phyloP scores from a whole-genome alignment of 2,797 vertebrate species.

The Borostomias antarcticus region DNA sequence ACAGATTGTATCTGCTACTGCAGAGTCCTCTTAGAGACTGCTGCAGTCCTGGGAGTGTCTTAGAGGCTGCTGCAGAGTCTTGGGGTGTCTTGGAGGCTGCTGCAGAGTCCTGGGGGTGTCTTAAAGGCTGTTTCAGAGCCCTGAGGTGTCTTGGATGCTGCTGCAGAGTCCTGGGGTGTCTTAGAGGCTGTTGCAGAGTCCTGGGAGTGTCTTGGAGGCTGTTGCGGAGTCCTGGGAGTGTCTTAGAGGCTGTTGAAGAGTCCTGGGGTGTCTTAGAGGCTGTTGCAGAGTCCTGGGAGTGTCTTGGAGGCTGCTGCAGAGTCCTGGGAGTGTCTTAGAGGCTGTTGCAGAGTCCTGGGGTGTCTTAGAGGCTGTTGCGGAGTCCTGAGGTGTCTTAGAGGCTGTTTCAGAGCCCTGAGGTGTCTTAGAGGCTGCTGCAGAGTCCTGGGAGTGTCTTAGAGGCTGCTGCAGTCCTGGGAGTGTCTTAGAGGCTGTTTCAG shows the following conservation, averaged over 20 bases:
- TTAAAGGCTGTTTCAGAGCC: conserved; percentile 33
- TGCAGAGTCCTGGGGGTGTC: conserved; percentile 28
- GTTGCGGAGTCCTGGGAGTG: conserved; percentile 28
- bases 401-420: conserved; percentile 28
- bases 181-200: conserved; percentile 32
- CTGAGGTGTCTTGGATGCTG: conserved; percentile 10
- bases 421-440: conserved; percentile 28
- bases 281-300: conserved; percentile 31
- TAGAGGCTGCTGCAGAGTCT: conserved; percentile 33
- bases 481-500: conserved; percentile 27
- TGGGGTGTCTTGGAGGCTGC: conserved; percentile 13
- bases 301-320: conserved; percentile 29
- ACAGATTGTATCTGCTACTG: conserved; percentile 29
- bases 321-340: conserved; percentile 15
- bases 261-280: conserved; percentile 10
- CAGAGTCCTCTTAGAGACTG: conserved; percentile 28
- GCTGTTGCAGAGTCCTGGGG: conserved; percentile 29
- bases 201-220: conserved; percentile 11
- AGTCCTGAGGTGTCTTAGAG: conserved; percentile 15
- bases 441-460: conserved; percentile 18
- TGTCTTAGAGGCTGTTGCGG: conserved; percentile 27
- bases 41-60: neutral
- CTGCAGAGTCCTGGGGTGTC: conserved; percentile 29
- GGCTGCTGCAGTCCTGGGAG: conserved; percentile 29
- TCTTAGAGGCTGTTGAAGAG: conserved; percentile 31